A percentile compares a stretch with the other conserved stretches of the same genome.
These are phyloP conservation scores for Baryphthengus martii DNA, from an alignment of 2,113 vertebrate species.

Conservation along the genomic window DNA sequence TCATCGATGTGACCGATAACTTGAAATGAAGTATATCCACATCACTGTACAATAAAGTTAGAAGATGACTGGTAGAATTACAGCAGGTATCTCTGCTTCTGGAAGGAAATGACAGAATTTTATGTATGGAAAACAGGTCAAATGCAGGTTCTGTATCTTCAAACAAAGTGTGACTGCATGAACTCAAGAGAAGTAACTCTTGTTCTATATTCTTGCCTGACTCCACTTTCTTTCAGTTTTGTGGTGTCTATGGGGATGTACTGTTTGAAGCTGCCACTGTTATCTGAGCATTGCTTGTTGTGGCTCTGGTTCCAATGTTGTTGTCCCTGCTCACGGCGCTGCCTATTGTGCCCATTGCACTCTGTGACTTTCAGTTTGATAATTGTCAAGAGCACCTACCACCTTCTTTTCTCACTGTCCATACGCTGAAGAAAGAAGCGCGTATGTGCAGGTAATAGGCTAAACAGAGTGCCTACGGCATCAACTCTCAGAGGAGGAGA, in stretches of 20 bases:
- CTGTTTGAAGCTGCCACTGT: not conserved
- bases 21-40: not conserved
- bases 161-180: not conserved
- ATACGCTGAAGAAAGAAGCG: not conserved
- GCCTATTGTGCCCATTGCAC: not conserved
- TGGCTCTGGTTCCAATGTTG: not conserved
- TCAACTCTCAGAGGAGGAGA: not conserved
- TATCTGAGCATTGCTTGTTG: accelerated
- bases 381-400: not conserved
- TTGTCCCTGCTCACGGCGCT: not conserved
- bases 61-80: not conserved
- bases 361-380: not conserved
- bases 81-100: not conserved
- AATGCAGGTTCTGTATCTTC: not conserved
- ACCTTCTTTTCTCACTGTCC: not conserved
- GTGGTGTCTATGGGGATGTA: not conserved
- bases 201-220: not conserved
- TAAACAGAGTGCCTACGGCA: not conserved
- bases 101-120: not conserved
- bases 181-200: not conserved
- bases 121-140: not conserved
- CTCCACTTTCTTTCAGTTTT: not conserved
- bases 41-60: not conserved
- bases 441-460: accelerated
- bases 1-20: accelerated